Percentiles rank a stretch among this genome's conserved stretches.
These are phyloP conservation scores for Epinephelus moara DNA, from an alignment of 2,113 vertebrate genomes.

Conservation along the genomic window DNA sequence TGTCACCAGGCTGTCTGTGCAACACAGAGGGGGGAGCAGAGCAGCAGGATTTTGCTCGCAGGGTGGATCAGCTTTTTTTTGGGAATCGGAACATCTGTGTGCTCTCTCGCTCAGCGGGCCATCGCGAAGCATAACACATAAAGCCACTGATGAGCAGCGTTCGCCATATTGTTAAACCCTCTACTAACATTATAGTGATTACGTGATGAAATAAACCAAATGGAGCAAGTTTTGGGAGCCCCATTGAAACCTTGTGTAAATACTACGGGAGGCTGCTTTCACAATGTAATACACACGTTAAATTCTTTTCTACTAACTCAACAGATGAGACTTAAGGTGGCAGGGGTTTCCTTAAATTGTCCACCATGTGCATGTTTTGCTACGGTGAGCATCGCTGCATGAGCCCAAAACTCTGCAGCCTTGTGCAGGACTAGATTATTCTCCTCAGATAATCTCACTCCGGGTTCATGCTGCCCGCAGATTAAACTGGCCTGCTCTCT, in stretches of 20 bases:
- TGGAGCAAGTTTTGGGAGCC: not conserved
- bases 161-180: not conserved
- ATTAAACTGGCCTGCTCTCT: conserved; percentile 71
- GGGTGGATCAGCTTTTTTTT: conserved; percentile 4
- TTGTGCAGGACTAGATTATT: conserved; percentile 75
- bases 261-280: not conserved
- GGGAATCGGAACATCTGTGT: conserved; percentile 34
- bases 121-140: conserved; percentile 18
- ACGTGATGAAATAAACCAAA: conserved; percentile 15
- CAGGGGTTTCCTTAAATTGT: conserved; percentile 8
- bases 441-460: conserved; percentile 76
- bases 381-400: not conserved
- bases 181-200: conserved; percentile 1
- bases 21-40: not conserved
- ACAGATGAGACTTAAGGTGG: not conserved
- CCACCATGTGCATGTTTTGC: conserved; percentile 24
- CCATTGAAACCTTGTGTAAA: not conserved
- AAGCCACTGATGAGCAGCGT: not conserved
- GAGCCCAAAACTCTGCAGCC: conserved; percentile 49
- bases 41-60: conserved; percentile 21
- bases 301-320: not conserved
- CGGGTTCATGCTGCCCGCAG: conserved; percentile 56
- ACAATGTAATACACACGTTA: not conserved
- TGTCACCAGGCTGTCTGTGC: not conserved
- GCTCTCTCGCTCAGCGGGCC: not conserved